Base-by-base conservation (phyloP, 2,113 vertebrate genomes). In the Oncorhynchus tshawytscha region DNA sequence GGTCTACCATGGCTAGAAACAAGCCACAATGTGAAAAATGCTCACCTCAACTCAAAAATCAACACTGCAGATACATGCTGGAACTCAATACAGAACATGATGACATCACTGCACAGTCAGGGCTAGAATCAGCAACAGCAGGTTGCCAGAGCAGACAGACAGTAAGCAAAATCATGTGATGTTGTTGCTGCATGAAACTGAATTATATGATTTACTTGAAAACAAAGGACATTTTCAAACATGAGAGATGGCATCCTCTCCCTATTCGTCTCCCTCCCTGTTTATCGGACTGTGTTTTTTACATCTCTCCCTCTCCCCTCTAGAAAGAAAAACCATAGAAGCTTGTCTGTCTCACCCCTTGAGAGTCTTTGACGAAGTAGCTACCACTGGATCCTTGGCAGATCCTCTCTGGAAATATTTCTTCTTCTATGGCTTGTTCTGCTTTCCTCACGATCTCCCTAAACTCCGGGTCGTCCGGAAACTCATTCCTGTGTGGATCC, bases 341-440 rank as follows among this genome's bases (percentile, higher is more conserved):
- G 59, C 16, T 16, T 22, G 20, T 54, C 51, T 54, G 20, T 76
- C 95, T 96, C 94, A 99, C 97, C 96, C 96, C 98, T 78, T 95
- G 94, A 7, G 92, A 94, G 85, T 99, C 96, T 92, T 97, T 98
- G 74, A 99, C 97, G 92, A 99, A 99, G 87, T 99, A 99, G 93
- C 97, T 99, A n/a, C 97, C 98, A 84, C 98, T 99, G 89, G 98
- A 99, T 45, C 98, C 98, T 87, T 99, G 98, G 82, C 95, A 98
- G 93, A 99, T 99, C 84, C 98, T 94, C 91, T 99, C 96, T 1
- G 98, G 98, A 78, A 95, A 98, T 88, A 97, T 96, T 62, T 93
- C 92, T 51, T 96, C 94, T 79, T 96, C 96, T 74, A 96, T 98
- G 75, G 97, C 97, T 86, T 93, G 77, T 85, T 99, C 97, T 62